These are phyloP conservation scores for Neodiprion pinetum DNA, from an alignment of 1,140 invertebrate genomes.

Conservation along the genomic window DNA sequence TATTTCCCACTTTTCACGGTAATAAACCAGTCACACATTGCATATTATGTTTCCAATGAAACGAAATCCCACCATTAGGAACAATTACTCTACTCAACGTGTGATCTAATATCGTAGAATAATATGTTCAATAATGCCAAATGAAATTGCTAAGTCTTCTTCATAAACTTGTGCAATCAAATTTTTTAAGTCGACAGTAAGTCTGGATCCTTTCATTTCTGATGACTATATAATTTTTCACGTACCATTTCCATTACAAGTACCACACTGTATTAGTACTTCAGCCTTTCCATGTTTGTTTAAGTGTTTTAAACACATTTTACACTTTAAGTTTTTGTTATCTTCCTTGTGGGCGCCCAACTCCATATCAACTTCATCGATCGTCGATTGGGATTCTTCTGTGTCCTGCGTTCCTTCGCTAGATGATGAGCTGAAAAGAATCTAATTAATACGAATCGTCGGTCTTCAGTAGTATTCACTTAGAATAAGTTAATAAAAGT, in stretches of 20 bases:
- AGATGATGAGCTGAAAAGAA: constrained; percentile 53
- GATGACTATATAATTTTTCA: constrained; percentile 25
- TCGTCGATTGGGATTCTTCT: constrained; percentile 60
- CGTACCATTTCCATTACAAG: constrained; percentile 76
- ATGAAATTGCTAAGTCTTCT: no score
- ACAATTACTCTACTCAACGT: neutral
- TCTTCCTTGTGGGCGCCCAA: constrained; percentile 49
- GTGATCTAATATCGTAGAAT: neutral
- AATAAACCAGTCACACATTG: neutral
- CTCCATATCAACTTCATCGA: constrained; percentile 59
- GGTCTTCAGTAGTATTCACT: constrained; percentile 10
- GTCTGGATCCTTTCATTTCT: constrained; percentile 8
- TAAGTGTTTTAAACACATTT: constrained; percentile 56
- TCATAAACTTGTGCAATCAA: no score
- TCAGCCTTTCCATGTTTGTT: constrained; percentile 60
- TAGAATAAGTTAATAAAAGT: constrained; percentile 9
- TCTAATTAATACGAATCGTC: constrained; percentile 8
- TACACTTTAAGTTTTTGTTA: constrained; percentile 51
- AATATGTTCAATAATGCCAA: neutral
- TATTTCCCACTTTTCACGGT: neutral
- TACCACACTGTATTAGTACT: constrained; percentile 73
- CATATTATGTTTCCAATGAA: neutral
- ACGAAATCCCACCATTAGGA: neutral
- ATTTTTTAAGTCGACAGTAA: neutral
- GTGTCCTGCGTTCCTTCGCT: constrained; percentile 62